Conservation (phyloP, 2,797 vertebrate species). For the Mallotus villosus region DNA sequence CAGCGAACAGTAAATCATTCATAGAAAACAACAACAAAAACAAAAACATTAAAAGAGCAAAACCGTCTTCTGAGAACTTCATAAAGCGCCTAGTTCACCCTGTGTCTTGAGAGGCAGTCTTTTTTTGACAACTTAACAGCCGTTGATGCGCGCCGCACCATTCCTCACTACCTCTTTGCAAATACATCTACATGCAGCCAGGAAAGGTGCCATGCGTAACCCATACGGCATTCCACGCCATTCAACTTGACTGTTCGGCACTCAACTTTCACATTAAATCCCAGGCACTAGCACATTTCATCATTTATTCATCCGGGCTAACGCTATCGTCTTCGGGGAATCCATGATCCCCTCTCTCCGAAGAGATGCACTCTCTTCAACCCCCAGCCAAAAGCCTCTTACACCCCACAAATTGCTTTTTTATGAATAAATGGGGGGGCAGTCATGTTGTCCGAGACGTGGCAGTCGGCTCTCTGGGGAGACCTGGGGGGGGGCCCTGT, state of each 20-base stretch:
- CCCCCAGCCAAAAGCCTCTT: constrained; percentile 28
- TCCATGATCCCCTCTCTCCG: constrained; percentile 56
- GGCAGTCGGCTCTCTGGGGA: constrained; percentile 59
- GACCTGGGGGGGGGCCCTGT: constrained; percentile 51
- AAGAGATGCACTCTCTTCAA: constrained; percentile 55
- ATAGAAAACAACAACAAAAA: background rate
- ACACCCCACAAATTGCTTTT: constrained; percentile 52
- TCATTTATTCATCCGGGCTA: constrained; percentile 68
- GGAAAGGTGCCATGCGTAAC: background rate
- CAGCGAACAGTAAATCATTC: too few species aligned
- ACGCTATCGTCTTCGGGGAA: constrained; percentile 56
- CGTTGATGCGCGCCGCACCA: too few species aligned
- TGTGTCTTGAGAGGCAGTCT: background rate
- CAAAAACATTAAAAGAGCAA: too few species aligned
- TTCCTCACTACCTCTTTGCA: background rate
- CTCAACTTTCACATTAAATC: constrained; percentile 61
- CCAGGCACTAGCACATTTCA: constrained; percentile 52
- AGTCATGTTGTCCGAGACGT: constrained; percentile 62
- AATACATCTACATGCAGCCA: background rate
- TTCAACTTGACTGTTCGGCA: constrained; percentile 38
- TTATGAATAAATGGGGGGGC: constrained; percentile 50
- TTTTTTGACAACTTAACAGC: background rate
- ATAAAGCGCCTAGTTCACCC: too few species aligned
- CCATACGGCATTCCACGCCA: constrained; percentile 17
- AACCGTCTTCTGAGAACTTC: too few species aligned